A percentile compares a stretch with the other conserved stretches of the same genome.
phyloP scores from a whole-genome alignment of 30 jellyfish, hydroid and myxozoan genomes.

The Aurelia aurita complex sp. Pacific region DNA sequence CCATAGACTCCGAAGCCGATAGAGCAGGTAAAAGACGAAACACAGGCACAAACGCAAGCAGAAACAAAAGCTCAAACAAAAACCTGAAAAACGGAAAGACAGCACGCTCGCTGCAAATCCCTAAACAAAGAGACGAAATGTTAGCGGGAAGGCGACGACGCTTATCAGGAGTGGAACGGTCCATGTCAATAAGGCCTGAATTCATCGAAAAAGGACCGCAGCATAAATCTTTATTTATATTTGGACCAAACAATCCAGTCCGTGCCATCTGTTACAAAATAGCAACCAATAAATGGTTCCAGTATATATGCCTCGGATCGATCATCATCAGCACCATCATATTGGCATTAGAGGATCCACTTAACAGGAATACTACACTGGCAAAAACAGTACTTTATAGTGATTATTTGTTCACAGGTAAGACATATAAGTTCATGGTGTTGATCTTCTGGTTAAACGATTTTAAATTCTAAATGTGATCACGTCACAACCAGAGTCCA shows the following conservation, averaged over 20 bases:
- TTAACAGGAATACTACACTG: constrained; percentile 20
- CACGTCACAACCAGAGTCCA: no score
- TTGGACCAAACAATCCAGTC: constrained; percentile 56
- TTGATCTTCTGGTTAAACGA: no score
- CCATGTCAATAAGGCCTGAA: constrained; percentile 48
- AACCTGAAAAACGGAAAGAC: background rate
- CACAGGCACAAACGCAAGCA: background rate
- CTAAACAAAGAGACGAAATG: background rate
- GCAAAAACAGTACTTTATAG: constrained; percentile 14
- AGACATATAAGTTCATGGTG: no score
- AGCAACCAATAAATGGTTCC: constrained; percentile 54
- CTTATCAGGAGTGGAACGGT: background rate
- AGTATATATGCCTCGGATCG: constrained; percentile 33
- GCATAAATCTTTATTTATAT: constrained; percentile 73
- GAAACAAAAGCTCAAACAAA: background rate
- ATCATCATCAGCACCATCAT: constrained; percentile 65
- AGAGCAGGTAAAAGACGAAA: background rate
- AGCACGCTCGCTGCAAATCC: background rate
- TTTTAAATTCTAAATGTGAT: no score
- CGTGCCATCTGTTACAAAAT: constrained; percentile 37
- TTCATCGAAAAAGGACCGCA: constrained; percentile 55
- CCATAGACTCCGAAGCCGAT: background rate
- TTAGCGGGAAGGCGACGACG: background rate
- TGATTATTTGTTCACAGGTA: constrained; percentile 86
- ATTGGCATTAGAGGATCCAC: constrained; percentile 83